Evolutionary conservation across 2,888 invertebrate species (phyloP).

Genomic region (Automeris io): DNA sequence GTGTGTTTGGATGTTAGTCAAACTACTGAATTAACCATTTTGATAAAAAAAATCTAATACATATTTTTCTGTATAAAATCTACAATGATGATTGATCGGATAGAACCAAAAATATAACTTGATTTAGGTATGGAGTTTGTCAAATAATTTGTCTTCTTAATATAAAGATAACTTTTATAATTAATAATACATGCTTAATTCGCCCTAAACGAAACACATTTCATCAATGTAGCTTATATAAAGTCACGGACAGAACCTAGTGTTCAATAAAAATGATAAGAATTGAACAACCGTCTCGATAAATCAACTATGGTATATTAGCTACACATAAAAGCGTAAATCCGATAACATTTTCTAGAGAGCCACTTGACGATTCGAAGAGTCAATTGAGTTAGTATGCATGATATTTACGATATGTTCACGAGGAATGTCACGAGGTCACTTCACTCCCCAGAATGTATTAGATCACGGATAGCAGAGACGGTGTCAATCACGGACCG

Average conservation of each 20-base stretch:
- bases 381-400: conserved; percentile 19
- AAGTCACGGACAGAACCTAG: conserved; percentile 9
- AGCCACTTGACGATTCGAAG: conserved; percentile 23
- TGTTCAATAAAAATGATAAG: conserved; percentile 8
- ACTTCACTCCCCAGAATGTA: conserved; percentile 28
- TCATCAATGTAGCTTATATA: not conserved
- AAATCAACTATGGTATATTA: conserved; percentile 19
- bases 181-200: too few species aligned
- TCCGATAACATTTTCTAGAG: conserved; percentile 26
- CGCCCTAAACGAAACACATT: conserved; percentile 1
- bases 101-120: too few species aligned
- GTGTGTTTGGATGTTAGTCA: too few species aligned
- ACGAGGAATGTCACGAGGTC: conserved; percentile 34
- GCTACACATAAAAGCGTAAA: conserved; percentile 27
- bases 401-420: conserved; percentile 26
- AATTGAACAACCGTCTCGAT: conserved; percentile 11
- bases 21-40: too few species aligned
- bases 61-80: too few species aligned
- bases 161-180: too few species aligned
- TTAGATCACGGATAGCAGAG: conserved; percentile 45
- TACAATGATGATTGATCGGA: too few species aligned
- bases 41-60: too few species aligned
- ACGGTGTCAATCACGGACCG: conserved; percentile 43
- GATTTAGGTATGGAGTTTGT: too few species aligned
- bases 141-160: too few species aligned